These are phyloP conservation scores for Kryptolebias ocellatus DNA, from an alignment of 2,797 vertebrate genomes.

Conservation along the genomic window DNA sequence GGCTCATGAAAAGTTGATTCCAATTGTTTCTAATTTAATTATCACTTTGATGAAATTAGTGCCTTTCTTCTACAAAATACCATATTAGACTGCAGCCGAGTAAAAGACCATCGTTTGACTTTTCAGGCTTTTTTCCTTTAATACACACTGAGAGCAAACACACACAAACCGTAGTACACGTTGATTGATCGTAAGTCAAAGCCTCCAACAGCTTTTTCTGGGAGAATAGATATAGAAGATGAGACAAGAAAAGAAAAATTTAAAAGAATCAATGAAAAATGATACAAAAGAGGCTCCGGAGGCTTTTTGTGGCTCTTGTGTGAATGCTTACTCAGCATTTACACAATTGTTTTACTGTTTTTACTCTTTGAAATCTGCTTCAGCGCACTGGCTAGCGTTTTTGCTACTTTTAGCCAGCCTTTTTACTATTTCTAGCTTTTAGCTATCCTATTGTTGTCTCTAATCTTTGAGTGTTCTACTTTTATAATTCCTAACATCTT, in stretches of 20 bases:
- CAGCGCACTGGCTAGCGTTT: too few species aligned
- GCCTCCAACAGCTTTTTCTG: background rate
- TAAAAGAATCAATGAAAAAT: constrained; percentile 20
- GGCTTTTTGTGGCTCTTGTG: constrained; percentile 12
- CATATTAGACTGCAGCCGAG: constrained; percentile 6
- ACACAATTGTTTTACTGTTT: too few species aligned
- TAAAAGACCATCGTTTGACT: constrained; percentile 5
- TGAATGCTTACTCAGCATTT: too few species aligned
- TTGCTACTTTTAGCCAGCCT: too few species aligned
- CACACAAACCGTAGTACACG: constrained; percentile 10
- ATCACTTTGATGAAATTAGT: constrained; percentile 9
- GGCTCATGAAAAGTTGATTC: background rate
- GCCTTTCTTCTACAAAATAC: background rate
- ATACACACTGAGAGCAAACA: constrained; percentile 4
- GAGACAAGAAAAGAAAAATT: constrained; percentile 19
- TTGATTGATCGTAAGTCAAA: constrained; percentile 15
- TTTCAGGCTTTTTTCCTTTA: constrained; percentile 11
- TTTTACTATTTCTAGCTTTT: too few species aligned
- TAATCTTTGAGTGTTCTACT: too few species aligned
- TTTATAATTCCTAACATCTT: too few species aligned
- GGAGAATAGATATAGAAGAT: constrained; percentile 25
- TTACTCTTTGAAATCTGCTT: too few species aligned
- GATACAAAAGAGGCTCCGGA: constrained; percentile 33
- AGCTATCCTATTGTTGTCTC: too few species aligned
- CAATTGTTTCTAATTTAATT: constrained; percentile 3